These are phyloP conservation scores for Illadopsis cleaveri DNA, from an alignment of 2,113 vertebrate species.

Conservation along the genomic window DNA sequence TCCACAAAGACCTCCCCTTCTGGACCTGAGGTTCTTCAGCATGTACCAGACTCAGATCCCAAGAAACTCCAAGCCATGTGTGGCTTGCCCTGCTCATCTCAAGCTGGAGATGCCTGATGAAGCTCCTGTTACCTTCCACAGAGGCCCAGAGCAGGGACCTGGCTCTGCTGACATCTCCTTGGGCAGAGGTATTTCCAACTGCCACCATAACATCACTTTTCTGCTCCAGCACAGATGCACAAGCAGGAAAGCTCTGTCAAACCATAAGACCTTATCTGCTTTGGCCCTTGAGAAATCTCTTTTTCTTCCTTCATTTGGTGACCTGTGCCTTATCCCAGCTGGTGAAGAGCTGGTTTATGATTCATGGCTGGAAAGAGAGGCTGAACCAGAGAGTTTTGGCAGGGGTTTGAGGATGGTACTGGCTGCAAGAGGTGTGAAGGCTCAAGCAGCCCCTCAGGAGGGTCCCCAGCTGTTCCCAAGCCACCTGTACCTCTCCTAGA, in stretches of 20 bases:
- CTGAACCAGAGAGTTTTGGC: neutral
- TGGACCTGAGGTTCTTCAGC: neutral
- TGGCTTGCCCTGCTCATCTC: neutral
- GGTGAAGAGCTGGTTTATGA: neutral
- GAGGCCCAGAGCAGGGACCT: neutral
- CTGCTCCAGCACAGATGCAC: neutral
- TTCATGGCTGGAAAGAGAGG: neutral
- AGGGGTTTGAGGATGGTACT: neutral
- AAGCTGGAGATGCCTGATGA: neutral
- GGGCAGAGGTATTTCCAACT: neutral
- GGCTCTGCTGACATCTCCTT: neutral
- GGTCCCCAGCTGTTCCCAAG: neutral
- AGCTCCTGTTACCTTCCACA: neutral
- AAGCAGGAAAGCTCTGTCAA: neutral
- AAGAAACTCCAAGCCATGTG: neutral
- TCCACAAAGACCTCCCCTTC: neutral
- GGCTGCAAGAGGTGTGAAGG: neutral
- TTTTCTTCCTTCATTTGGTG: neutral
- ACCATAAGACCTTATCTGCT: neutral
- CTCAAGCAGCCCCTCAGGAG: neutral
- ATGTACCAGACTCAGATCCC: neutral
- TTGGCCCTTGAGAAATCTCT: neutral
- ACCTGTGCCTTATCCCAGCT: neutral
- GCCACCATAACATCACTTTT: neutral
- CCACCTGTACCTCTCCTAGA: neutral